These are phyloP conservation scores for Buteo buteo DNA, from an alignment of 2,113 vertebrate genomes.

Conservation along the genomic window DNA sequence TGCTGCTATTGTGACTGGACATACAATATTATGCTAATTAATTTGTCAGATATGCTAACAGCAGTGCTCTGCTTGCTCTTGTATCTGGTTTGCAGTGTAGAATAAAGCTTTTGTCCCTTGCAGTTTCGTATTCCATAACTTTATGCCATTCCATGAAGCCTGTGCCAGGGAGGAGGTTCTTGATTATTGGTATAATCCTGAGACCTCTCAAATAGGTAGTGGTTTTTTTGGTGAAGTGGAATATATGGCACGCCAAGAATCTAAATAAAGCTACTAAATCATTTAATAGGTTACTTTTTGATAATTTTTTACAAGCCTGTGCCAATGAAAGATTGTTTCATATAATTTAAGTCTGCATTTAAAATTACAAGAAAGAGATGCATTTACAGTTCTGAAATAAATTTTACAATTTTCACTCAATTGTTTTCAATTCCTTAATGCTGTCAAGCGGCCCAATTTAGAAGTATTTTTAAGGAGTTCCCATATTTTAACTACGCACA, in stretches of 20 bases:
- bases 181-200: background rate
- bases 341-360: background rate
- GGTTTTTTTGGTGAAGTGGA: background rate
- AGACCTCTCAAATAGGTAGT: background rate
- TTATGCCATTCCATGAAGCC: background rate
- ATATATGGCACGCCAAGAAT: background rate
- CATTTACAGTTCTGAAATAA: background rate
- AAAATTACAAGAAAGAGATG: background rate
- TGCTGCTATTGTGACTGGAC: background rate
- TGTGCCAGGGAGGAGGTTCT: background rate
- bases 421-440: slow-evolving; percentile 73
- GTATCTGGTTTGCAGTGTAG: background rate
- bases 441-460: slow-evolving; percentile 83
- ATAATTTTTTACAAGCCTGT: background rate
- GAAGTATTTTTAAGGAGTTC: slow-evolving; percentile 91
- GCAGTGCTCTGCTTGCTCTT: background rate
- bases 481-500: slow-evolving; percentile 98
- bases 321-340: background rate
- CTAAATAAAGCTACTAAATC: background rate
- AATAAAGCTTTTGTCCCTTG: background rate
- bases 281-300: background rate
- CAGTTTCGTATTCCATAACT: background rate
- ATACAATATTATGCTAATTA: background rate
- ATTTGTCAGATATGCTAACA: background rate
- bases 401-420: background rate